Evolutionary conservation across 2,113 vertebrate species (phyloP), one percentile per base, ranked within the genome.

Genomic region (Strigops habroptila): DNA sequence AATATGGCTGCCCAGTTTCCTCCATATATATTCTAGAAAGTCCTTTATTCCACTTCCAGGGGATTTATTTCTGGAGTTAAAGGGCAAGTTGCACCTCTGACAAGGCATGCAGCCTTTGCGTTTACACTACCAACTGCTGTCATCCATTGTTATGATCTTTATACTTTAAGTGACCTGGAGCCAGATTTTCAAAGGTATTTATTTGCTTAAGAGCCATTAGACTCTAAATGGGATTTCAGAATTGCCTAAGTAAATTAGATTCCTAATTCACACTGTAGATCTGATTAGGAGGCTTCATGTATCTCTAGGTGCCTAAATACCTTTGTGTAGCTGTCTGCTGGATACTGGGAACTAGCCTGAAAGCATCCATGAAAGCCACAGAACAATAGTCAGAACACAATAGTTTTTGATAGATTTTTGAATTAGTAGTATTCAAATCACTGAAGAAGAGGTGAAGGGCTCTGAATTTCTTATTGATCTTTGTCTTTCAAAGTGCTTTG

Each of bases 191-290:
- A 41, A 46, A 88, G 55, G 86, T 91, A 86, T 93, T 93, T 95
- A 88, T 93, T 95, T 91, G 73, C 82, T 95, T 95, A 96, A 94
- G 80, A 94, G 48, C 63, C 73, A 57, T 96, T 93, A 96, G 82
- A 84, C 48, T 78, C 55, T 86, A 95, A 96, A 88, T 88, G 91
- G 53, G 94, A 96, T 96, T 96, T 95, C 69, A 92, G 77, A 96
- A 79, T 57, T 84, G 67, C 83, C 35, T 94, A 92, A 93, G 88
- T 88, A 93, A 96, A 91, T 95, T 86, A 91, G 65, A 86, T 49
- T 76, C 65, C 62, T 93, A 93, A 91, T 86, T 96, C 86, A 90
- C 62, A 52, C 65, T 84, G 65, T 64, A 84, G 73, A 91, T 92
- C 88, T 94, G 44, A 71, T 95, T 95, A 95, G 65, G 52, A 91